Evolutionary conservation across 2,888 invertebrate species (phyloP), one percentile per base, ranked within the genome.

Genomic region (Drosophila cognata): DNA sequence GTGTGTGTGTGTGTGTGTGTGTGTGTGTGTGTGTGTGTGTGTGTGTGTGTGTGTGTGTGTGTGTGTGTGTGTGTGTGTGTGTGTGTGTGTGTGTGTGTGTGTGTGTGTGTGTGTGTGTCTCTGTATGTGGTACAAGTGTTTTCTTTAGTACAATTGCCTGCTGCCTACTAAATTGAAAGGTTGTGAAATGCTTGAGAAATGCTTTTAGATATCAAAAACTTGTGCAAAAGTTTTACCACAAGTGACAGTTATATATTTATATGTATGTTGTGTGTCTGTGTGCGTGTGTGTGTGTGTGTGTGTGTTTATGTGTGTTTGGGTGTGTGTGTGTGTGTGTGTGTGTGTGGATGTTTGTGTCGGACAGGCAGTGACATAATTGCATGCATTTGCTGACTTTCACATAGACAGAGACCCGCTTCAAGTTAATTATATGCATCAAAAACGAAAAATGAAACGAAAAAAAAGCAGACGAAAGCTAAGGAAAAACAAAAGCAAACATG

Each of bases 341-440:
- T 61, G 28, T 53, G 33, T 38, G 21, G 25, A 35, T 29, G 29
- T n/a, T 7, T 50, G 25, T 53, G 33, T 50, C 60, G 36, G 66
- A 36, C 60, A 67, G 41, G 29, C 65, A 51, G 59, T 78, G 81
- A 81, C 77, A 78, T 78, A 71, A 78, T 81, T 78, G 74, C 81
- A 78, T 79, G 68, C 69, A 81, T 69, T 81, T 81, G 61, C 41
- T 50, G 68, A 73, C 68, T 65, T 72, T 77, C 64, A 38, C 71
- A 71, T 59, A 63, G 79, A 72, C 67, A 59, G 69, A 74, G 74
- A 68, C 80, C 88, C 89, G 88, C 85, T 89, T 89, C 69, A 85
- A 77, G 83, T 79, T 88, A 88, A 88, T 85, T 89, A 88, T 74
- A 84, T 84, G 88, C 89, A 85, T 56, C 43, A 53, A 70, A 84